Conservation (phyloP, 1,140 invertebrate species). For the Nymphalis io region DNA sequence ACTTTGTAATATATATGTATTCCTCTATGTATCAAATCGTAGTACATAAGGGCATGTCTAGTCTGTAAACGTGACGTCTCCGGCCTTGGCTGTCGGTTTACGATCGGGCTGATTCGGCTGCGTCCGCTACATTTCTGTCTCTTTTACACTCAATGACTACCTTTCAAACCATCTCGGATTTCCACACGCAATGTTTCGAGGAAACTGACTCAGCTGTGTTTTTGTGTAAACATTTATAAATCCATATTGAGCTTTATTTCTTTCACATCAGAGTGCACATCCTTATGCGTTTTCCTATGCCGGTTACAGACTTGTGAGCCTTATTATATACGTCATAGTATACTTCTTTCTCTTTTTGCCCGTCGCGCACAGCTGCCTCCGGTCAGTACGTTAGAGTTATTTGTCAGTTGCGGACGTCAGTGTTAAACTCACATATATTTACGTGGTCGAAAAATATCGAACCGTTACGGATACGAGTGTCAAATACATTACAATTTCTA, state of each 20-base stretch:
- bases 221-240: constrained; percentile 24
- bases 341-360: constrained; percentile 76
- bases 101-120: constrained; percentile 50
- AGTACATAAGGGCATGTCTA: constrained; percentile 58
- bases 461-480: constrained; percentile 45
- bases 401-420: constrained; percentile 52
- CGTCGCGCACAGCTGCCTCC: constrained; percentile 69
- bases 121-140: constrained; percentile 48
- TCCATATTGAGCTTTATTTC: constrained; percentile 56
- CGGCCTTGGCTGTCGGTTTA: constrained; percentile 68
- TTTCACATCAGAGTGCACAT: constrained; percentile 44
- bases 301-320: constrained; percentile 40
- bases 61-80: constrained; percentile 68
- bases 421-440: constrained; percentile 31
- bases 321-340: constrained; percentile 56
- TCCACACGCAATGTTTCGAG: constrained; percentile 66
- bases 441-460: constrained; percentile 53
- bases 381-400: constrained; percentile 68
- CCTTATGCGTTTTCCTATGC: constrained; percentile 33
- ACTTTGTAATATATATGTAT: constrained; percentile 27
- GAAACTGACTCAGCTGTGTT: constrained; percentile 73
- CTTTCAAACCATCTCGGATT: constrained; percentile 65
- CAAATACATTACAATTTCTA: constrained; percentile 24
- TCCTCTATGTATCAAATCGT: constrained; percentile 17
- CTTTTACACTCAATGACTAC: constrained; percentile 64